Conservation (phyloP, 2,113 vertebrate genomes). For the Cebus imitator region DNA sequence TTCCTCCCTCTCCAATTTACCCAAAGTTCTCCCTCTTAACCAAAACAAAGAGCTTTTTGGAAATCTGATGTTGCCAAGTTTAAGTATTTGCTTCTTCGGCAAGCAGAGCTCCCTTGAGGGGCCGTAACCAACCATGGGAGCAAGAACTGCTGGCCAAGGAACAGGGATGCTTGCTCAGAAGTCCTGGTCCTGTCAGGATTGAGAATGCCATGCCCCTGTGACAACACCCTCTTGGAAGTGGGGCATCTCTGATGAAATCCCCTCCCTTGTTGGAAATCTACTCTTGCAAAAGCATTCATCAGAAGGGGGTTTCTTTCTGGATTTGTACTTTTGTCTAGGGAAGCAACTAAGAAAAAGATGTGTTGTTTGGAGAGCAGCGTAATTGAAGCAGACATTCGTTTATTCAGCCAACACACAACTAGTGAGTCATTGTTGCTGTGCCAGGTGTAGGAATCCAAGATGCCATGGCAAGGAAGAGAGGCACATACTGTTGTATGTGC, state of each 20-base stretch:
- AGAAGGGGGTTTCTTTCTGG: not conserved
- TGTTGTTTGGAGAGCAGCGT: not conserved
- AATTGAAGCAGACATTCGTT: not conserved
- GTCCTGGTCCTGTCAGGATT: not conserved
- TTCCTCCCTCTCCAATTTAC: not conserved
- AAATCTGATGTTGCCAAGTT: not conserved
- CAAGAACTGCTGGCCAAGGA: not conserved
- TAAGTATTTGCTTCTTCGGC: not conserved
- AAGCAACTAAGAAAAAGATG: not conserved
- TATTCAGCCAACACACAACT: not conserved
- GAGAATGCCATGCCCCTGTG: not conserved
- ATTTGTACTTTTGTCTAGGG: not conserved
- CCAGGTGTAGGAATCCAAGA: not conserved
- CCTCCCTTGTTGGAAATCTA: not conserved
- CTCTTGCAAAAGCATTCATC: not conserved
- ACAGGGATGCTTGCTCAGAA: not conserved
- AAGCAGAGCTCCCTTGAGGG: not conserved
- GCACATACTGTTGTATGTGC: no score
- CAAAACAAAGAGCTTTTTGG: not conserved
- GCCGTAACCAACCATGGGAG: accelerated
- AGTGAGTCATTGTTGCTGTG: not conserved
- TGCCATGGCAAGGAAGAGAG: no score
- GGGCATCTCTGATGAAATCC: not conserved
- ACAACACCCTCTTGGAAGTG: not conserved
- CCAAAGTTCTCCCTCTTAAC: not conserved